Base-by-base conservation (phyloP, 2,888 invertebrate genomes). In the Tachina fera region DNA sequence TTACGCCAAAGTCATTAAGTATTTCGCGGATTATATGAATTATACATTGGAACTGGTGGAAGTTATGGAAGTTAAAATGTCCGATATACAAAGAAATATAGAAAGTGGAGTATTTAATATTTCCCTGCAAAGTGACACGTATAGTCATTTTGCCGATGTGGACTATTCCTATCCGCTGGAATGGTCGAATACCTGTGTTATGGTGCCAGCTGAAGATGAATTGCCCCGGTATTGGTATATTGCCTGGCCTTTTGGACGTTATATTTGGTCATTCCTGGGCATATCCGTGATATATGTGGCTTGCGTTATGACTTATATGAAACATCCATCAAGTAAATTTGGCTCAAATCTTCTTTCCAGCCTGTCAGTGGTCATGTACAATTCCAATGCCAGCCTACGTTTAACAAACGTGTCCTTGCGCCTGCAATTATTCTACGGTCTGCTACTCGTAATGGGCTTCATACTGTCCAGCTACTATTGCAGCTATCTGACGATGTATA, bases 191-290 rank as follows among this genome's bases (percentile, higher is more conserved):
- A 90, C 89, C 76, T 92, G 92, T 51, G 89, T 92, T 0, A 91
- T 92, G 90, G 91, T 92, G 3, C 92, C 92, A 1, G 85, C 92
- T 1, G 89, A 90, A 0, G 90, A 91, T 53, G 91, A 91, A 87
- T 75, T 92, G 53, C 90, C 92, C 10, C 90, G 91, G 43, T 91
- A 88, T 88, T 88, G 89, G 87, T 92, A 92, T 67, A 85, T 92
- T 16, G 87, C 90, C 1, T 91, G 91, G 88, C 91, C 92, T 0
- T 87, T 91, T 74, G 91, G 90, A 0, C 81, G 76, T 3, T 89
- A 89, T 47, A 90, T 91, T n/a, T 92, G 92, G 91, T 67, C 88
- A 0, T 76, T 87, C 0, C 49, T 89, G 9, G 80, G 89, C 10
- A 8, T 91, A 4, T 87, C 87, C 45, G 88, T 89, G 16, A 68